A percentile compares a stretch with the other conserved stretches of the same genome.
phyloP scores from a whole-genome alignment of 2,888 invertebrate species.

The Dolichomitus sp. region DNA sequence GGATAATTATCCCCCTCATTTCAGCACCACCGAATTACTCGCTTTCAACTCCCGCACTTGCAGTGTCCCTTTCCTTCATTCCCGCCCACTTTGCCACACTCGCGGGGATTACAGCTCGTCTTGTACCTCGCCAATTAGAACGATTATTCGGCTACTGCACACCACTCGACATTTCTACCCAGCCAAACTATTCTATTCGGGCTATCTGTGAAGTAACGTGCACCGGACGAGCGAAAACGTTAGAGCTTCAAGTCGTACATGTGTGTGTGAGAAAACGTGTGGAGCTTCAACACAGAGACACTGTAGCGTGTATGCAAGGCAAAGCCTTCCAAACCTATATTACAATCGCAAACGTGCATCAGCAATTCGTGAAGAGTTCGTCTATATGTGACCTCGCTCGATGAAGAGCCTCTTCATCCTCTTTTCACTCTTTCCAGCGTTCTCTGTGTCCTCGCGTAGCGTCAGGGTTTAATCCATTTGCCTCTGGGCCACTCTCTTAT shows the following conservation, averaged over 20 bases:
- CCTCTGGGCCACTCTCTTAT: constrained; percentile 8
- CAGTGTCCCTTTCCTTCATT: constrained; percentile 18
- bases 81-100: constrained; percentile 27
- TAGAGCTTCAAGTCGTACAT: background rate
- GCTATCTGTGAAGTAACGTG: background rate
- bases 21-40: constrained; percentile 35
- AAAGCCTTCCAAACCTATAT: constrained; percentile 3
- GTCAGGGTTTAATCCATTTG: constrained; percentile 32
- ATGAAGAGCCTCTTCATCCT: constrained; percentile 30
- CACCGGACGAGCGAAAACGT: background rate
- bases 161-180: constrained; percentile 24
- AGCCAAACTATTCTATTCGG: constrained; percentile 21
- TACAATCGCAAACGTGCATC: constrained; percentile 25
- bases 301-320: background rate
- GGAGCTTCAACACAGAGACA: background rate
- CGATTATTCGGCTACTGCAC: constrained; percentile 59
- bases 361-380: constrained; percentile 3
- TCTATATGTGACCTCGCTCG: constrained; percentile 19
- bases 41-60: constrained; percentile 32
- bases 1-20: constrained; percentile 76
- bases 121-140: constrained; percentile 59
- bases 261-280: background rate
- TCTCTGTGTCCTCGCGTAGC: background rate
- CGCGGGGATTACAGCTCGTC: constrained; percentile 15
- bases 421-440: constrained; percentile 14